Evolutionary conservation across 2,113 vertebrate species (phyloP), one percentile per base, ranked within the genome.

Genomic region (Panurus biarmicus): DNA sequence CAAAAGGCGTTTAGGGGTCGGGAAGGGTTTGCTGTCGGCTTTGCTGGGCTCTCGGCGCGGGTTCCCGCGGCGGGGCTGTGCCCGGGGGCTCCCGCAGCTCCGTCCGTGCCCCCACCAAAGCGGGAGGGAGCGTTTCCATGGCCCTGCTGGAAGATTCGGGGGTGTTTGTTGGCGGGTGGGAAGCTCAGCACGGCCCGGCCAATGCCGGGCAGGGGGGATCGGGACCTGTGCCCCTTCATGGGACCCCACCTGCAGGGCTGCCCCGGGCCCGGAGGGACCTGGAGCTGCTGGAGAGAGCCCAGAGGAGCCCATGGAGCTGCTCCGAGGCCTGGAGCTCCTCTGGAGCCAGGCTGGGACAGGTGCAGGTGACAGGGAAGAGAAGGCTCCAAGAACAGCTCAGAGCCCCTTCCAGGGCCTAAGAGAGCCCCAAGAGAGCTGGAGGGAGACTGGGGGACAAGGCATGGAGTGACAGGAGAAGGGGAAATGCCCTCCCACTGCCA

Each of bases 41-140:
- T 83, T 25, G 40, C 57, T 12, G 1, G 19, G n/a, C 17, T 24
- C 33, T 25, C 6, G 0, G 40, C 7, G 4, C 13, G 0, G 3
- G 33, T 35, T 53, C 56, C 35, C 40, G 66, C 4, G 10, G 36
- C 7, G 36, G 9, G 19, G 26, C 7, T 6, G 26, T 48, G 26
- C 12, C 3, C 1, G 36, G 19, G 8, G 14, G 28, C n/a, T 73
- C 16, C 64, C 65, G 3, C 38, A 7, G 38, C 67, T 28, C 54
- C 0, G 1, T 8, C 6, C 21, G 42, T 31, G 38, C 7, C 56
- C 42, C 58, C 13, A 14, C 21, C 15, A 12, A 2, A 21, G 57
- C 17, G 9, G 31, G 21, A 33, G 42, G 58, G 22, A 22, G 31
- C 74, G 0, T 26, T 57, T 26, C 31, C 26, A 1, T 6, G 66